Evolutionary conservation across 2,797 vertebrate species (phyloP).

Genomic region (Netta rufina): DNA sequence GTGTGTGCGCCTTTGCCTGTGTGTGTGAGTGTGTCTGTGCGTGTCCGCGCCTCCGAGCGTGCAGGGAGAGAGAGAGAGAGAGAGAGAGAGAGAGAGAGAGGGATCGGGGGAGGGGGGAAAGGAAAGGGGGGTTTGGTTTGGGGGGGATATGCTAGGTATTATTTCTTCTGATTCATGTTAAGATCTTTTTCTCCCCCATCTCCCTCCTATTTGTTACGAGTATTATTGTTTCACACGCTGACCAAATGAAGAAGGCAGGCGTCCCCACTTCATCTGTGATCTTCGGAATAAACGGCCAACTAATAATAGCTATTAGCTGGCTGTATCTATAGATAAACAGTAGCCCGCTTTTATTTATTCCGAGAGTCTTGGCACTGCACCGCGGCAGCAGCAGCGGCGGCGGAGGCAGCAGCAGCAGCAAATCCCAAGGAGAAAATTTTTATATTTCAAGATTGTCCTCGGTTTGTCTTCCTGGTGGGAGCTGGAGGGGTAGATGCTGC

Average conservation of each 20-base stretch:
- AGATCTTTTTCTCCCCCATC: slow-evolving; percentile 54
- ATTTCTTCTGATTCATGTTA: slow-evolving; percentile 74
- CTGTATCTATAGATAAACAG: slow-evolving; percentile 57
- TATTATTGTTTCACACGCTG: slow-evolving; percentile 73
- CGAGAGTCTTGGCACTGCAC: slow-evolving; percentile 79
- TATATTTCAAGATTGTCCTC: slow-evolving; percentile 79
- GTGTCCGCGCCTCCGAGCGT: slow-evolving; percentile 37
- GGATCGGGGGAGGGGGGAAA: neutral
- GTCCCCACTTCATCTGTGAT: slow-evolving; percentile 76
- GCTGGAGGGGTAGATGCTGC: slow-evolving; percentile 65
- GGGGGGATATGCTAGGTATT: slow-evolving; percentile 16
- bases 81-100: neutral
- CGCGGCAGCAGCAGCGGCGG: slow-evolving; percentile 73
- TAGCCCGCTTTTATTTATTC: slow-evolving; percentile 80
- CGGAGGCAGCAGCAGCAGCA: slow-evolving; percentile 66
- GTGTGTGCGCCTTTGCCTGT: neutral
- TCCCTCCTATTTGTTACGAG: slow-evolving; percentile 49
- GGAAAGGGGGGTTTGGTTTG: neutral
- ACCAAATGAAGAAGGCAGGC: slow-evolving; percentile 65
- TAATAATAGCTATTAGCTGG: slow-evolving; percentile 71
- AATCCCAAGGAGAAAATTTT: slow-evolving; percentile 76
- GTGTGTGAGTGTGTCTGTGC: neutral
- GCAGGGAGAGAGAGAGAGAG: neutral
- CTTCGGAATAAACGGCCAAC: slow-evolving; percentile 70
- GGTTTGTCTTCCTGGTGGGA: slow-evolving; percentile 74